A percentile compares a stretch with the other conserved stretches of the same genome.
Conservation (phyloP, 2,797 vertebrate species). For the Remorina albescens region DNA sequence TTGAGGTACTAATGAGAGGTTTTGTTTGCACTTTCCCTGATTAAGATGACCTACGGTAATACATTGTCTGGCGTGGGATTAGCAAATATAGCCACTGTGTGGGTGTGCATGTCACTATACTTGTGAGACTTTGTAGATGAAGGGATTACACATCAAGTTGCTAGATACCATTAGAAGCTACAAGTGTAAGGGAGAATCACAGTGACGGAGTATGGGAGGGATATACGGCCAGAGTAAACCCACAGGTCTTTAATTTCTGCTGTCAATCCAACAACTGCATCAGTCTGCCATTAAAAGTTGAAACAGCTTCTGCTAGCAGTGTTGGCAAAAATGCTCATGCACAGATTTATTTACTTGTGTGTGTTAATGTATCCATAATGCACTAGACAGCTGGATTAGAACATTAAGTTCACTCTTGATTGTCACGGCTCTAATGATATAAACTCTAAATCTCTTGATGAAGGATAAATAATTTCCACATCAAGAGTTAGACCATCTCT, state of each 20-base stretch:
- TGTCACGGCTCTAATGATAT: slow-evolving; percentile 42
- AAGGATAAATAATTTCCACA: slow-evolving; percentile 34
- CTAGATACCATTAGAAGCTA: slow-evolving; percentile 65
- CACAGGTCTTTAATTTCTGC: slow-evolving; percentile 31
- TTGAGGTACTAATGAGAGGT: slow-evolving; percentile 21
- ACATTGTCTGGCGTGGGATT: slow-evolving; percentile 63
- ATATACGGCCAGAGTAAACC: slow-evolving; percentile 60
- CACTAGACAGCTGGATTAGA: slow-evolving; percentile 11
- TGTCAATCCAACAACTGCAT: slow-evolving; percentile 20
- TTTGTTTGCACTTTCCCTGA: slow-evolving; percentile 64
- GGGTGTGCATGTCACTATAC: slow-evolving; percentile 47
- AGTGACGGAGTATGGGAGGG: slow-evolving; percentile 68
- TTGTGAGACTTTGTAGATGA: slow-evolving; percentile 71
- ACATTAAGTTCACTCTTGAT: slow-evolving; percentile 14
- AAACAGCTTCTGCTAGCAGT: slow-evolving; percentile 1
- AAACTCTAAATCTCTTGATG: slow-evolving; percentile 43
- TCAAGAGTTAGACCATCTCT: not conserved
- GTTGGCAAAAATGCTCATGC: slow-evolving; percentile 9
- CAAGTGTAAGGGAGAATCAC: slow-evolving; percentile 43
- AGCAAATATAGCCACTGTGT: slow-evolving; percentile 58
- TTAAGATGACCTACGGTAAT: slow-evolving; percentile 65
- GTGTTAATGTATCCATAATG: slow-evolving; percentile 20
- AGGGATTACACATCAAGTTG: slow-evolving; percentile 75
- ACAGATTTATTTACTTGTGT: not conserved
- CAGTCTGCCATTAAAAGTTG: slow-evolving; percentile 9